Evolutionary conservation across 2,888 invertebrate genomes (phyloP).

Genomic region (Drosophila infuscata): DNA sequence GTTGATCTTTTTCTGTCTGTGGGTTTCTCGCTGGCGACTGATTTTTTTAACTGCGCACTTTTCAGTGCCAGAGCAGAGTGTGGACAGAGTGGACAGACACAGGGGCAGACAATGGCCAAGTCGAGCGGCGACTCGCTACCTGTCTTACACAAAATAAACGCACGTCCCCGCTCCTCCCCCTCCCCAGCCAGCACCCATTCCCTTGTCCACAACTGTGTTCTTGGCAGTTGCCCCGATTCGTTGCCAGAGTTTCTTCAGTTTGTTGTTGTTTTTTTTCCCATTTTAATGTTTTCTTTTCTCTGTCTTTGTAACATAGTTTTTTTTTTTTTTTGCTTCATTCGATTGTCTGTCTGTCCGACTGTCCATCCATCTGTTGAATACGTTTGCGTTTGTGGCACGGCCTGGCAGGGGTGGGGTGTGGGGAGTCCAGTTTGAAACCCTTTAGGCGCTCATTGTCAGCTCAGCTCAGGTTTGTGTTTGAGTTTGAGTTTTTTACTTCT

Average conservation of each 20-base stretch:
- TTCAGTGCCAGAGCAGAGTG: conserved; percentile 37
- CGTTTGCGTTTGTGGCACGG: conserved; percentile 20
- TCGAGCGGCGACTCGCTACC: conserved; percentile 71
- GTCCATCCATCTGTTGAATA: conserved; percentile 53
- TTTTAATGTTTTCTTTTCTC: conserved; percentile 61
- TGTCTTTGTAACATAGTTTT: conserved; percentile 74
- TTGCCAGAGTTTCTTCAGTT: conserved; percentile 47
- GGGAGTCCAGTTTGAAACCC: conserved; percentile 67
- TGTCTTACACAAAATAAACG: conserved; percentile 81
- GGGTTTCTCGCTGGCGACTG: conserved; percentile 50
- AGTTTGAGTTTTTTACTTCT: not conserved
- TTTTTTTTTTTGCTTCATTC: conserved; percentile 51
- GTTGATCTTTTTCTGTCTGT: conserved; percentile 71
- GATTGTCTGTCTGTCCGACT: conserved; percentile 12
- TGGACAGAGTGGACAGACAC: conserved; percentile 2
- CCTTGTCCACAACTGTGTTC: conserved; percentile 17
- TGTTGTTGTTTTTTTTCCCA: conserved; percentile 54
- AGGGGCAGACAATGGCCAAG: conserved; percentile 59
- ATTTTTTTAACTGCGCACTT: conserved; percentile 75
- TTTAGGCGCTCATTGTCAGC: conserved; percentile 78
- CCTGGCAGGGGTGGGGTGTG: not conserved
- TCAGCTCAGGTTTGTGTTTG: conserved; percentile 51
- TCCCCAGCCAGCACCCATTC: not conserved
- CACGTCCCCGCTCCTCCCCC: conserved; percentile 50
- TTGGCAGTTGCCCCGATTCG: conserved; percentile 60